Evolutionary conservation across 2,888 invertebrate species (phyloP), one percentile per base, ranked within the genome.

Genomic region (Spatulosminthurus flaviceps): DNA sequence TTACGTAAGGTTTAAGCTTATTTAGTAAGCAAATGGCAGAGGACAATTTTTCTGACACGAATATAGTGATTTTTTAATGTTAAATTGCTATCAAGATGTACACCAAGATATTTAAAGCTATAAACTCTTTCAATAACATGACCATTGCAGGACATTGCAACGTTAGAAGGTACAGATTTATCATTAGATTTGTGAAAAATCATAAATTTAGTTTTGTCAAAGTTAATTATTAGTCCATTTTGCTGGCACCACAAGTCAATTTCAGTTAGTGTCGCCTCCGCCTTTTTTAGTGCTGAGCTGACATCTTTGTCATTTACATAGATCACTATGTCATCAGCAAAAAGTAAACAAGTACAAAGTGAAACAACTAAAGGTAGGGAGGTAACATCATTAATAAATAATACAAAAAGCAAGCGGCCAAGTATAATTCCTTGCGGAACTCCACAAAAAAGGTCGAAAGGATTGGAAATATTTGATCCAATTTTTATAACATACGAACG

Each of bases 31-130:
- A 21, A 11, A 75, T 61, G 21, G 26, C 28, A 16, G 7, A 22
- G 61, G 60, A 34, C 11, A 75, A 7, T 61, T 51, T 51, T 1
- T 29, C 41, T 29, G 0, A 75, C 75, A 64, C 41, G 24, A 11
- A 24, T 13, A 29, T 16, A 64, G 61, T 75, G 75, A 19, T 41
- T 41, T 34, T 67, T 34, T 34, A 76, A 76, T 16, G 24, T 34
- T 24, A 76, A 16, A 16, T 76, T 76, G 41, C n/a, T n/a, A 22
- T 76, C 76, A n/a, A 76, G 26, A 0, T 34, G 61, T 5, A 76
- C 16, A 22, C 76, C 76, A 21, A 76, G 43, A 16, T 76, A 76
- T 67, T 76, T 76, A 76, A 76, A 76, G 7, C 24, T 42, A 43
- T 42, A 76, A 0, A 76, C 76, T 5, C 67, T 13, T 5, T 66